phyloP scores from a whole-genome alignment of 1,140 invertebrate species.

The Pseudomyrmex gracilis region DNA sequence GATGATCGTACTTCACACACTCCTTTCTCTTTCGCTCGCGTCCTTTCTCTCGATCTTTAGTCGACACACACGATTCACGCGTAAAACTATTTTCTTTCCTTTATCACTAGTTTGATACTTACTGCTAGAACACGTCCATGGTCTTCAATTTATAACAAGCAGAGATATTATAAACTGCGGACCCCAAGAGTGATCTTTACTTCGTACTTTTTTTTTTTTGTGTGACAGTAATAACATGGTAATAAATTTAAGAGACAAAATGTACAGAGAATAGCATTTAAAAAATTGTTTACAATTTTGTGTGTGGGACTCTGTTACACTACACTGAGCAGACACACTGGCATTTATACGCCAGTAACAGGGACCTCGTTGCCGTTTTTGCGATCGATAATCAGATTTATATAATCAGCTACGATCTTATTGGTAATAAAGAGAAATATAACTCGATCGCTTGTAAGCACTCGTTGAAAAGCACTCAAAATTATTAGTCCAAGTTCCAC shows the following conservation, averaged over 20 bases:
- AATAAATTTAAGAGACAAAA: slow-evolving; percentile 84
- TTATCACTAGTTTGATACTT: slow-evolving; percentile 64
- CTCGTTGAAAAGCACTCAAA: slow-evolving; percentile 28
- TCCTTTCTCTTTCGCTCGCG: slow-evolving; percentile 24
- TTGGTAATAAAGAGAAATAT: neutral
- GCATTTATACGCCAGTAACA: slow-evolving; percentile 61
- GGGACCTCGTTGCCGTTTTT: slow-evolving; percentile 45
- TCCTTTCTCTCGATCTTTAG: slow-evolving; percentile 33
- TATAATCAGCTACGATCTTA: neutral
- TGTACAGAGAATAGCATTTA: slow-evolving; percentile 84
- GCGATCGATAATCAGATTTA: slow-evolving; percentile 18
- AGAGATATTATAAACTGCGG: slow-evolving; percentile 72
- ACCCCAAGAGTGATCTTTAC: slow-evolving; percentile 72
- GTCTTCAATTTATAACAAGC: slow-evolving; percentile 72
- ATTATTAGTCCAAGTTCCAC: slow-evolving; percentile 60
- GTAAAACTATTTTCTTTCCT: slow-evolving; percentile 59
- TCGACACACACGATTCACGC: slow-evolving; percentile 60
- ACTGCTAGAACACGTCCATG: slow-evolving; percentile 65
- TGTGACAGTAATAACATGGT: slow-evolving; percentile 77
- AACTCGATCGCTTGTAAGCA: neutral
- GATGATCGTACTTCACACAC: slow-evolving; percentile 30
- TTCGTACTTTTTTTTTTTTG: slow-evolving; percentile 65
- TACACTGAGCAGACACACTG: slow-evolving; percentile 79
- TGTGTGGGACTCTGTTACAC: slow-evolving; percentile 80
- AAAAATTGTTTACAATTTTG: slow-evolving; percentile 80